These are phyloP conservation scores for Potamarius usumacintae DNA, from an alignment of 2,113 vertebrate genomes.

Conservation along the genomic window DNA sequence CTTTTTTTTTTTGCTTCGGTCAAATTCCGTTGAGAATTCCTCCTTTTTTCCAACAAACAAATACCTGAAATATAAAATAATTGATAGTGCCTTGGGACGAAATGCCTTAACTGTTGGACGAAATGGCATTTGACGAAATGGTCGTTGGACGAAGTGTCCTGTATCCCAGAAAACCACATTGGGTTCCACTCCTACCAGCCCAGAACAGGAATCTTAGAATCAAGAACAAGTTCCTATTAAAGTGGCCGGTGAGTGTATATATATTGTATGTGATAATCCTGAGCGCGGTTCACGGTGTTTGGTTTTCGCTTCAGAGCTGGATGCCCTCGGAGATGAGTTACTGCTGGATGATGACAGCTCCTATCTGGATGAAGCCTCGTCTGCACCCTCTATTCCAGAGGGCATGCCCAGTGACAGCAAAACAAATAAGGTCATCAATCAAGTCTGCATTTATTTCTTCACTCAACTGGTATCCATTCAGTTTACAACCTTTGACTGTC, in stretches of 20 bases:
- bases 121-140: no score
- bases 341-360: conserved; percentile 93
- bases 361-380: conserved; percentile 91
- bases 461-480: background rate
- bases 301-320: conserved; percentile 80
- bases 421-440: conserved; percentile 83
- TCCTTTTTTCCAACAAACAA: no score
- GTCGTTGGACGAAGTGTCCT: no score
- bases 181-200: no score
- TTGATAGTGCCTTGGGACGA: no score
- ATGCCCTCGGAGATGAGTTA: conserved; percentile 92
- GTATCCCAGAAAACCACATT: no score
- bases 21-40: no score
- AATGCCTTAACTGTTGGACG: no score
- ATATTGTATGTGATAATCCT: background rate
- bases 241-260: background rate
- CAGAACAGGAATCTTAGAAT: no score
- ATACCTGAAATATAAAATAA: no score
- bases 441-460: background rate
- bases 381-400: conserved; percentile 91
- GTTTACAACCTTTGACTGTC: background rate
- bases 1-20: no score
- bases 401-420: conserved; percentile 88
- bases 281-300: background rate
- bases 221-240: no score